phyloP scores from a whole-genome alignment of 2,888 invertebrate genomes.

The Aricia artaxerxes region DNA sequence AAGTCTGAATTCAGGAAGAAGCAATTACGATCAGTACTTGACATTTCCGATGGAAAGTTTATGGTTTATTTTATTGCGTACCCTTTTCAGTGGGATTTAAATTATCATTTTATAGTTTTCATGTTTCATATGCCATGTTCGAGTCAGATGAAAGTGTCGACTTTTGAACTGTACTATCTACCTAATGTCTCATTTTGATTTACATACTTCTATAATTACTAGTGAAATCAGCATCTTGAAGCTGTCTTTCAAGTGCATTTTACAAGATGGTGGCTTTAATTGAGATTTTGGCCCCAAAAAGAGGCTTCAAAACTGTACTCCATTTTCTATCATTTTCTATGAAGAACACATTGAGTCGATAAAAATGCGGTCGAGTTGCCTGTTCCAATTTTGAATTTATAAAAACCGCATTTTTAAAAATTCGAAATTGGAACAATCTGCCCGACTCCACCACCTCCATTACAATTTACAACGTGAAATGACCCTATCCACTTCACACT shows the following conservation, averaged over 20 bases:
- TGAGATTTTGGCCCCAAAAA: no score
- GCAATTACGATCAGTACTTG: not conserved
- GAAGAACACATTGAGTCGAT: no score
- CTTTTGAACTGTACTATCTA: not conserved
- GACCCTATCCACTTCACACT: not conserved
- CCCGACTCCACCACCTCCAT: not conserved
- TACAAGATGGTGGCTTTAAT: no score
- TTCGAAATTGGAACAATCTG: no score
- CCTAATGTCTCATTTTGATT: not conserved
- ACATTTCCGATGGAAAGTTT: not conserved
- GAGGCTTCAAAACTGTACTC: no score
- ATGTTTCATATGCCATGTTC: not conserved
- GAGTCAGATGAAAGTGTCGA: not conserved
- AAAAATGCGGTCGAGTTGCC: no score
- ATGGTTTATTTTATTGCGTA: conserved; percentile 11
- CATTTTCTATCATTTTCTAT: no score
- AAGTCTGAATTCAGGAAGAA: not conserved
- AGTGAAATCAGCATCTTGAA: no score
- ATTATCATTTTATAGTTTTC: conserved; percentile 19
- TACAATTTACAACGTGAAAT: not conserved
- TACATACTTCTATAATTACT: not conserved
- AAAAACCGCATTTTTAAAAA: no score
- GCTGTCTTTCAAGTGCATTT: no score
- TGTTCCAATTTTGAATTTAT: no score
- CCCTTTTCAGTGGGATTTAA: conserved; percentile 1